These are phyloP conservation scores for Cantharis flavilabris DNA, from an alignment of 2,888 invertebrate genomes.

Conservation along the genomic window DNA sequence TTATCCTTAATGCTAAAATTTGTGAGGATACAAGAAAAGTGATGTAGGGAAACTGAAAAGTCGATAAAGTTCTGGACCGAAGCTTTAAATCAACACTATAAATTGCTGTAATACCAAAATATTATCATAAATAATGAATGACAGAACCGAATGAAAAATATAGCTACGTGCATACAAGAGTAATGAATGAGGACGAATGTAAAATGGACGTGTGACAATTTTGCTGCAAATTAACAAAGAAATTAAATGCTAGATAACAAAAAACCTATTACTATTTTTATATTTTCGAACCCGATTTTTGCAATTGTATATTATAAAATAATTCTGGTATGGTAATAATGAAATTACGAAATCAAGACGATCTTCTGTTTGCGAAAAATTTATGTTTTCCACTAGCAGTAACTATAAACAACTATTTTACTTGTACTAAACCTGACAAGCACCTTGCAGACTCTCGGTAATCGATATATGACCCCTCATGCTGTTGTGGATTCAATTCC, in stretches of 20 bases:
- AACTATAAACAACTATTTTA: neutral
- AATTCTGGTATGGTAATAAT: neutral
- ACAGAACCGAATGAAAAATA: neutral
- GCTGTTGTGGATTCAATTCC: slow-evolving; percentile 42
- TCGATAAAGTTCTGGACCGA: neutral
- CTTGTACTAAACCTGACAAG: slow-evolving; percentile 56
- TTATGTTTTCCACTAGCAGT: neutral
- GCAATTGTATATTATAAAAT: neutral
- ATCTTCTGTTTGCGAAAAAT: neutral
- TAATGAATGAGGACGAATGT: neutral
- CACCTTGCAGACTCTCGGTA: slow-evolving; percentile 55
- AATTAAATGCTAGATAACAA: neutral
- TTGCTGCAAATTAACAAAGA: neutral
- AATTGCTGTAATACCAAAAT: neutral
- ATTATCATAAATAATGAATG: neutral
- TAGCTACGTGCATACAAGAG: neutral
- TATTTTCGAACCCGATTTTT: neutral
- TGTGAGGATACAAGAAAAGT: neutral
- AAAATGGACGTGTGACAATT: neutral
- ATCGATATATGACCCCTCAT: slow-evolving; percentile 49
- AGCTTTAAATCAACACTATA: neutral
- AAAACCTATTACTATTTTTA: neutral
- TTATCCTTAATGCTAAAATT: neutral
- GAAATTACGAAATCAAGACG: neutral
- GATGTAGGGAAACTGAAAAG: neutral